phyloP scores from a whole-genome alignment of 2,888 invertebrate species.

The Cheilosia urbana region DNA sequence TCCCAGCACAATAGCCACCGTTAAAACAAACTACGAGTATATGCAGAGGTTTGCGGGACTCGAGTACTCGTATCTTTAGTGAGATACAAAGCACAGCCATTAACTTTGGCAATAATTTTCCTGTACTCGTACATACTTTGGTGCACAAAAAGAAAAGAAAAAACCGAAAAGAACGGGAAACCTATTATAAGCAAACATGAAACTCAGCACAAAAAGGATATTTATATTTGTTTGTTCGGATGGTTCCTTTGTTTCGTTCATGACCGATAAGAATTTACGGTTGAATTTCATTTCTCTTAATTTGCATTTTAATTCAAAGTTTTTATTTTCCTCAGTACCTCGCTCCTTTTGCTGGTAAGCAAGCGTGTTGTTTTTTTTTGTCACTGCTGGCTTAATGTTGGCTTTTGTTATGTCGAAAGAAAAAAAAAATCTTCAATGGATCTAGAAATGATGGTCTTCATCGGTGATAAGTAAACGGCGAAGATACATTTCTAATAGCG shows the following conservation, averaged over 20 bases:
- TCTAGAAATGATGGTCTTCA: conserved; percentile 8
- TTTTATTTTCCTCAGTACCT: conserved; percentile 4
- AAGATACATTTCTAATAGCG: conserved; percentile 38
- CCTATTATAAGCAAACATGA: conserved; percentile 34
- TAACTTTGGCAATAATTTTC: conserved; percentile 56
- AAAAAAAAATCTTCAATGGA: background rate
- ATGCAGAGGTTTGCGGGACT: background rate
- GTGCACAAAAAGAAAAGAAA: conserved; percentile 6
- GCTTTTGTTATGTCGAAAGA: conserved; percentile 9
- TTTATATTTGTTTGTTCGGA: conserved; percentile 62
- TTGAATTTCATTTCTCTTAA: conserved; percentile 73
- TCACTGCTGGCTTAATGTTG: background rate
- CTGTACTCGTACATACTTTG: conserved; percentile 19
- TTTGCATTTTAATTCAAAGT: conserved; percentile 74
- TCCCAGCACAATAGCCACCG: background rate
- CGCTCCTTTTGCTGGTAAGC: background rate
- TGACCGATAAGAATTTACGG: conserved; percentile 73
- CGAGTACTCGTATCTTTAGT: conserved; percentile 39
- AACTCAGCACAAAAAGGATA: conserved; percentile 52
- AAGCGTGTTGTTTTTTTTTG: background rate
- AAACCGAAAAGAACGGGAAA: background rate
- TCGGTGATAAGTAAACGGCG: conserved; percentile 22
- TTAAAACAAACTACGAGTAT: background rate
- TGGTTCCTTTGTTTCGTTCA: conserved; percentile 65
- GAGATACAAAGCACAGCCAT: conserved; percentile 52